phyloP scores from a whole-genome alignment of 2,888 invertebrate species.

The Strigamia transsilvanica region DNA sequence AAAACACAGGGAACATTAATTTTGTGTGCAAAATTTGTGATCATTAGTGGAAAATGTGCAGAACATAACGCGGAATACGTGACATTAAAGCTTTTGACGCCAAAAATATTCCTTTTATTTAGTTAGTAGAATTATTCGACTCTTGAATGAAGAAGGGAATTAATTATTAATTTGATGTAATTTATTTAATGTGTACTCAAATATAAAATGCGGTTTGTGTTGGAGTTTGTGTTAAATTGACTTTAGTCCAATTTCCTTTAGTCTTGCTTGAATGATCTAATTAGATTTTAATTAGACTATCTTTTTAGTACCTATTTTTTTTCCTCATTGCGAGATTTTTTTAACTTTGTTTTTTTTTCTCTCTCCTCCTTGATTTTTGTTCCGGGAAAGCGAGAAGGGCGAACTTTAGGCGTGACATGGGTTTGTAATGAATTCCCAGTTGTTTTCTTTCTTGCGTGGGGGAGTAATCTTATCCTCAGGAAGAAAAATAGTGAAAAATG shows the following conservation, averaged over 20 bases:
- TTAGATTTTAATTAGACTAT: conserved; percentile 20
- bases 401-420: not conserved
- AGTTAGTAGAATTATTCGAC: no score
- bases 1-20: no score
- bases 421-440: conserved; percentile 21
- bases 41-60: no score
- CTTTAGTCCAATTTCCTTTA: conserved; percentile 9
- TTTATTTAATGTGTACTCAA: not conserved
- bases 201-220: conserved; percentile 25
- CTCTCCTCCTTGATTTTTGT: not conserved
- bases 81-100: not conserved
- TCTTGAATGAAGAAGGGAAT: not conserved
- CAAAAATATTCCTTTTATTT: no score
- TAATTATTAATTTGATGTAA: not conserved
- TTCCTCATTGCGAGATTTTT: not conserved
- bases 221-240: not conserved
- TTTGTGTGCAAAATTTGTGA: no score
- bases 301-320: conserved; percentile 11
- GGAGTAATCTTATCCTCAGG: conserved; percentile 20
- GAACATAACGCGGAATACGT: no score
- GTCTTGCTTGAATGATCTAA: conserved; percentile 12
- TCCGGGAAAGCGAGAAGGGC: not conserved
- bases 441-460: conserved; percentile 7
- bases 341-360: not conserved
- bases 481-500: conserved; percentile 30